A percentile compares a stretch with the other conserved stretches of the same genome.
Evolutionary conservation across 2,797 vertebrate species (phyloP).

Genomic region (Luscinia luscinia): DNA sequence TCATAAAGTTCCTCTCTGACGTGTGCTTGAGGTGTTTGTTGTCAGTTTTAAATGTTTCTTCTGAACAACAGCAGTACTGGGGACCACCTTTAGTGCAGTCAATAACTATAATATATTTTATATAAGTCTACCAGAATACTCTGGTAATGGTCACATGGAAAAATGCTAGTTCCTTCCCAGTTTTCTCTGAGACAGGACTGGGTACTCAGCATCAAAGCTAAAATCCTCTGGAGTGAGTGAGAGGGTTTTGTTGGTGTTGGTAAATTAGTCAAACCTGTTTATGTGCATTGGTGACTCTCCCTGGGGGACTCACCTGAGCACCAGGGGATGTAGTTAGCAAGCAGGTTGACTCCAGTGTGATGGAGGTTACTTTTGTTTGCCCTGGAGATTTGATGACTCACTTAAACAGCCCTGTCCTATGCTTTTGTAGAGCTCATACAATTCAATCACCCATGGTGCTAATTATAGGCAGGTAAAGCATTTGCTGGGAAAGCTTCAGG

Average conservation of each 20-base stretch:
- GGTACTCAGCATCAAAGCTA: not conserved
- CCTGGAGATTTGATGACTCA: slow-evolving; percentile 39
- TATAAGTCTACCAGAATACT: not conserved
- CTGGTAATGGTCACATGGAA: not conserved
- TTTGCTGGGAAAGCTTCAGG: slow-evolving; percentile 27
- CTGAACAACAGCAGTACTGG: not conserved
- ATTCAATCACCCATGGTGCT: not conserved
- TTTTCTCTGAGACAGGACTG: not conserved
- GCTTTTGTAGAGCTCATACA: not conserved
- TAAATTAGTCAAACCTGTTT: not conserved
- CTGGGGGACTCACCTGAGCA: not conserved
- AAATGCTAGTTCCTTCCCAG: not conserved
- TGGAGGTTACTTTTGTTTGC: not conserved
- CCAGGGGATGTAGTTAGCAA: not conserved
- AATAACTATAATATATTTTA: not conserved
- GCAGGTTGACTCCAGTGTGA: not conserved
- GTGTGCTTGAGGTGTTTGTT: not conserved
- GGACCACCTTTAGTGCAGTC: not conserved
- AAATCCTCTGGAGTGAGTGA: not conserved
- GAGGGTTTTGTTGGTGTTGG: not conserved
- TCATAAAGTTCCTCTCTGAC: not conserved
- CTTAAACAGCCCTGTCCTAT: not conserved
- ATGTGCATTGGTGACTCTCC: not conserved
- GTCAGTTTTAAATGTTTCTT: not conserved
- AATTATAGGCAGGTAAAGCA: slow-evolving; percentile 5